These are phyloP conservation scores for Lamprologus callipterus DNA, from an alignment of 2,113 vertebrate genomes.

Conservation along the genomic window DNA sequence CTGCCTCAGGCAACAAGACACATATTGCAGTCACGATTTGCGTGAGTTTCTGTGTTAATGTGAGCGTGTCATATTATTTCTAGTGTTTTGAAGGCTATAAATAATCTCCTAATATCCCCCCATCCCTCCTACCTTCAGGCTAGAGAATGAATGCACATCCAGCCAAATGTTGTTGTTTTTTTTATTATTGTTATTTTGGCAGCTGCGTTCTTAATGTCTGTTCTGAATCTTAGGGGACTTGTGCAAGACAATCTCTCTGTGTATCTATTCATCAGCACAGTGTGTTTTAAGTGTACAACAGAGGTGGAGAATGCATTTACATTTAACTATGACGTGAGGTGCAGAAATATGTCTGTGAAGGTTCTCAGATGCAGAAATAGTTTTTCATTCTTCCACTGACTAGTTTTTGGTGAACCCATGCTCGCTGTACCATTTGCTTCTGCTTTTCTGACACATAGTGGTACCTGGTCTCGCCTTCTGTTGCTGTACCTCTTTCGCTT, in stretches of 20 bases:
- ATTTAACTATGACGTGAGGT: background rate
- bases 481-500: background rate
- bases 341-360: background rate
- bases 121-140: background rate
- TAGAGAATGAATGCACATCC: background rate
- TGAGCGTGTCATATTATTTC: slow-evolving; percentile 13
- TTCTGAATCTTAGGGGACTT: background rate
- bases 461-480: background rate
- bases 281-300: background rate
- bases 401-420: background rate
- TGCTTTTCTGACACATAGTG: background rate
- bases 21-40: background rate
- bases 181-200: background rate
- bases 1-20: background rate
- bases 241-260: background rate
- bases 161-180: background rate
- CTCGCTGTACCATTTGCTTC: background rate
- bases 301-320: background rate
- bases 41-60: background rate
- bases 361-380: background rate
- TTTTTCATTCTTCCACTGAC: background rate
- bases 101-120: background rate
- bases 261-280: background rate
- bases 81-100: slow-evolving; percentile 5
- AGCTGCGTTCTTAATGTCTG: background rate